Evolutionary conservation across 2,113 vertebrate genomes (phyloP).

Genomic region (Quiscalus mexicanus): DNA sequence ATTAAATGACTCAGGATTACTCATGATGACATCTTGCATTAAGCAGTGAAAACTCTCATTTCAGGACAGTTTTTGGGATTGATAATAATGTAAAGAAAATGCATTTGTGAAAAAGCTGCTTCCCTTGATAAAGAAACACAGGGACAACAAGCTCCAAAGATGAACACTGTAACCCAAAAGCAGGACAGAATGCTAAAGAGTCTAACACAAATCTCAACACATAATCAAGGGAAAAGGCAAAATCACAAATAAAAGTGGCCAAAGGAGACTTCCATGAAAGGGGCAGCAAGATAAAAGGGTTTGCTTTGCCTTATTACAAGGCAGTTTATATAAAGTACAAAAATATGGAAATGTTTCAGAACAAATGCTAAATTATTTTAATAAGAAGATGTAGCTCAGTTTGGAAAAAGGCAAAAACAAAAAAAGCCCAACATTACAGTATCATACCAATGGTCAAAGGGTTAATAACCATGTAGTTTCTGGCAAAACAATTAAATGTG

Average conservation of each 20-base stretch:
- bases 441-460: background rate
- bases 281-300: background rate
- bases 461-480: background rate
- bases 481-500: background rate
- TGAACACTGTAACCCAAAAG: background rate
- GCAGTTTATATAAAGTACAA: background rate
- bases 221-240: background rate
- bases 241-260: slow-evolving; percentile 5
- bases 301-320: background rate
- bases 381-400: background rate
- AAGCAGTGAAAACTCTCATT: background rate
- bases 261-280: slow-evolving; percentile 35
- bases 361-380: slow-evolving; percentile 1
- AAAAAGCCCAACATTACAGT: background rate
- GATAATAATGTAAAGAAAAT: slow-evolving; percentile 6
- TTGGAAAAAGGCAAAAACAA: background rate
- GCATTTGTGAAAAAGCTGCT: background rate
- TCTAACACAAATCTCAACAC: background rate
- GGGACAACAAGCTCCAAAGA: background rate
- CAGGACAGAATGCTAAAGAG: background rate
- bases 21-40: slow-evolving; percentile 10
- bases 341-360: background rate
- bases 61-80: background rate
- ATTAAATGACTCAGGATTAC: slow-evolving; percentile 60
- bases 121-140: background rate